phyloP scores from a whole-genome alignment of 1,140 invertebrate genomes.

The Idris sp. region DNA sequence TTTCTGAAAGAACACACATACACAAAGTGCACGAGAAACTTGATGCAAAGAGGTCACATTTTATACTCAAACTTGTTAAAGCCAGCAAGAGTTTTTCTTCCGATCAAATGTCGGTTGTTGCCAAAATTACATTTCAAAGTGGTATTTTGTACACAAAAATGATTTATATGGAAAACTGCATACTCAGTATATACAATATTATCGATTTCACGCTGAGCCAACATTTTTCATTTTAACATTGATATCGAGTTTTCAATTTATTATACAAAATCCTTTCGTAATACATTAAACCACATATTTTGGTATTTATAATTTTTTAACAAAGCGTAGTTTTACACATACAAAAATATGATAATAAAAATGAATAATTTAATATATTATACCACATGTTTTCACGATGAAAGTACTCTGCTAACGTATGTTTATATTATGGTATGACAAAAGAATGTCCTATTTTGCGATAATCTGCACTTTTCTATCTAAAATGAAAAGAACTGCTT shows the following conservation, averaged over 20 bases:
- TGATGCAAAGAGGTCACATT: neutral
- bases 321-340: no score
- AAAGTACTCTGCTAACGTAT: no score
- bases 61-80: no score
- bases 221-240: neutral
- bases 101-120: neutral
- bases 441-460: no score
- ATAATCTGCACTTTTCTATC: slow-evolving; percentile 8
- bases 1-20: neutral
- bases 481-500: slow-evolving; percentile 15
- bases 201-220: neutral
- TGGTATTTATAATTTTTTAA: slow-evolving; percentile 11
- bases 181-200: neutral
- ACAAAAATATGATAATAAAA: no score
- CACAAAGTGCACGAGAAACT: neutral
- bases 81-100: no score
- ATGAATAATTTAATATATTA: no score
- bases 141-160: neutral
- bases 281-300: slow-evolving; percentile 21
- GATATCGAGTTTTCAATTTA: slow-evolving; percentile 8
- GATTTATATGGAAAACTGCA: neutral
- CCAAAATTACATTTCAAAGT: neutral
- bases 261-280: slow-evolving; percentile 25
- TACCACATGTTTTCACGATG: no score
- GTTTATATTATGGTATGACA: no score